Conservation (phyloP, 1,140 invertebrate genomes). For the Physella acuta region DNA sequence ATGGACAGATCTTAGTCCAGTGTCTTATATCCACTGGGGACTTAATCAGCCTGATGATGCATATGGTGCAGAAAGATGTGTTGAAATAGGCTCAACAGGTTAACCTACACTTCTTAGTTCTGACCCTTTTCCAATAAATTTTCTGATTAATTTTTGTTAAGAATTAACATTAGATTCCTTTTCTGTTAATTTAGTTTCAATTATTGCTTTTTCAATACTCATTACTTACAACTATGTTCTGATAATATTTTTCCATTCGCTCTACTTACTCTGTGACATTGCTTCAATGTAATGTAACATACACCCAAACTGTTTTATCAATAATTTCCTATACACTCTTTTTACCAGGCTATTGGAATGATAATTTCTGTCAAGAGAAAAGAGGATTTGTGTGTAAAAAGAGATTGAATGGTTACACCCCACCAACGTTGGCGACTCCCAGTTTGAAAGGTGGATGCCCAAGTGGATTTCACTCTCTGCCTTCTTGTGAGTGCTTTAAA, state of each 20-base stretch:
- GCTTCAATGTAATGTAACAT: no score
- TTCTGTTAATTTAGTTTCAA: no score
- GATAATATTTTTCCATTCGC: no score
- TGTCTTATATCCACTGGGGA: constrained; percentile 31
- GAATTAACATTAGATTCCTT: no score
- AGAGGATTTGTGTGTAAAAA: constrained; percentile 24
- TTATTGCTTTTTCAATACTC: no score
- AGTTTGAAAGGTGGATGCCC: constrained; percentile 17
- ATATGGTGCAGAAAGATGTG: constrained; percentile 35
- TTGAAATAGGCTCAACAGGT: constrained; percentile 21
- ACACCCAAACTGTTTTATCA: no score
- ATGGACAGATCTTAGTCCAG: constrained; percentile 32
- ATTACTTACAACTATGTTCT: no score
- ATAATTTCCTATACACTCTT: no score
- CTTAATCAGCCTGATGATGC: constrained; percentile 34
- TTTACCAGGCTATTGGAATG: constrained; percentile 16
- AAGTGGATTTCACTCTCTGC: constrained; percentile 1
- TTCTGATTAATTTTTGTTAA: no score
- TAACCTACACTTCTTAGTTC: not conserved
- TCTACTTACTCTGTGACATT: no score
- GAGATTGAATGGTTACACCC: not conserved
- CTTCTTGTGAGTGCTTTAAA: constrained; percentile 14
- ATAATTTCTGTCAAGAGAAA: constrained; percentile 20
- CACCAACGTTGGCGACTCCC: not conserved
- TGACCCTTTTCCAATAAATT: no score